Percentiles rank a stretch among this genome's conserved stretches.
Conservation (phyloP, 2,888 invertebrate species). For the Harpagoxenus sublaevis region DNA sequence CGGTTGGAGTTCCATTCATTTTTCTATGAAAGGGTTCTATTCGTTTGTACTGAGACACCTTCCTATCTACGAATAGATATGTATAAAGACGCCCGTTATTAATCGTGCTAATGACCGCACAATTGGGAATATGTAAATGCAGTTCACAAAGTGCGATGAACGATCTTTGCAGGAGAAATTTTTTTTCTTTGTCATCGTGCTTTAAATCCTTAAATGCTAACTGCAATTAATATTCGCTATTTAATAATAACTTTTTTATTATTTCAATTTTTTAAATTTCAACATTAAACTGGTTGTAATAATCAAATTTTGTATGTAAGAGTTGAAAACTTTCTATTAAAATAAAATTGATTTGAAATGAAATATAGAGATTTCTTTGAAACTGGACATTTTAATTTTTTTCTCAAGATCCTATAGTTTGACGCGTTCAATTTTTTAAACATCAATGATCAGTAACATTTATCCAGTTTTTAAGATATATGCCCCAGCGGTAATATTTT, state of each 20-base stretch:
- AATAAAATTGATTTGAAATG: background rate
- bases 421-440: background rate
- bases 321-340: background rate
- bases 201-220: background rate
- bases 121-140: constrained; percentile 70
- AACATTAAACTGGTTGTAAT: background rate
- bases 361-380: background rate
- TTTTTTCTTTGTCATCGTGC: background rate
- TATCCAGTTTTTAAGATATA: background rate
- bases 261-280: background rate
- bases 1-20: constrained; percentile 36
- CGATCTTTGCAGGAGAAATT: background rate
- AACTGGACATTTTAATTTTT: background rate
- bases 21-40: constrained; percentile 28
- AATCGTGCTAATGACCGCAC: constrained; percentile 53
- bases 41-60: background rate
- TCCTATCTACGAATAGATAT: background rate
- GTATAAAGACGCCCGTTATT: constrained; percentile 11
- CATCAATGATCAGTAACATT: background rate
- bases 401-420: background rate
- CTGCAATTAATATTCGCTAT: background rate
- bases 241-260: background rate
- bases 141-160: constrained; percentile 57
- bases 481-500: background rate
- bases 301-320: background rate